A percentile compares a stretch with the other conserved stretches of the same genome.
Conservation (phyloP, 2,888 invertebrate species). For the Caenorhabditis sp. region DNA sequence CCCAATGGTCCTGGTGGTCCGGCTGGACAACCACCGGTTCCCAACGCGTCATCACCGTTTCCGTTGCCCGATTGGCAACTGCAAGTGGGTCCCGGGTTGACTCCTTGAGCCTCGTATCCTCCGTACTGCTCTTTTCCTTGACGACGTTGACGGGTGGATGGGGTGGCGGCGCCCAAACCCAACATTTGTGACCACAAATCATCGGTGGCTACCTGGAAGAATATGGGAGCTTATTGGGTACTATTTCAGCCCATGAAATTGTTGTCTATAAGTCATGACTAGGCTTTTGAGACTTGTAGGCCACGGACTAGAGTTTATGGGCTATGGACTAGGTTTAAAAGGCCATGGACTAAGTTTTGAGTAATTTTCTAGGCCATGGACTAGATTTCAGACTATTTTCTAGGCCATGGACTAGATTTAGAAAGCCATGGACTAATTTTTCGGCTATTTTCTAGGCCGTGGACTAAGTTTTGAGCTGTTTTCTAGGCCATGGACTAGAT, state of each 20-base stretch:
- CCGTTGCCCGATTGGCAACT: slow-evolving; percentile 58
- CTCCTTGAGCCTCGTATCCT: slow-evolving; percentile 60
- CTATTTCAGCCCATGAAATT: background rate
- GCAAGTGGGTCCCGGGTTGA: slow-evolving; percentile 54
- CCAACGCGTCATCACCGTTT: slow-evolving; percentile 49
- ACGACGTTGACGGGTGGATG: slow-evolving; percentile 51
- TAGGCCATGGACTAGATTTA: too few species aligned
- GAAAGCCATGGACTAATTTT: too few species aligned
- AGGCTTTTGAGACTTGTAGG: too few species aligned
- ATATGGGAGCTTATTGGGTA: background rate
- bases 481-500: too few species aligned
- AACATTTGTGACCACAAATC: slow-evolving; percentile 60
- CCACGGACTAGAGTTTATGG: too few species aligned
- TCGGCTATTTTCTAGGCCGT: too few species aligned
- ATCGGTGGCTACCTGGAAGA: slow-evolving; percentile 51
- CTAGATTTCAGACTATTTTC: too few species aligned
- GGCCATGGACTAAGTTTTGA: too few species aligned
- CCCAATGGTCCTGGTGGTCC: slow-evolving; percentile 57
- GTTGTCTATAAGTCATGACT: too few species aligned
- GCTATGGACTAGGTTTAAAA: too few species aligned
- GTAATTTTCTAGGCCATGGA: too few species aligned
- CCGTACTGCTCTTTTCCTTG: slow-evolving; percentile 57
- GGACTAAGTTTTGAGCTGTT: too few species aligned
- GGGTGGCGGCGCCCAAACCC: slow-evolving; percentile 54
- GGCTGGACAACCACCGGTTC: slow-evolving; percentile 57